Conservation (phyloP, 1,140 invertebrate species). For the Cydia fagiglandana region DNA sequence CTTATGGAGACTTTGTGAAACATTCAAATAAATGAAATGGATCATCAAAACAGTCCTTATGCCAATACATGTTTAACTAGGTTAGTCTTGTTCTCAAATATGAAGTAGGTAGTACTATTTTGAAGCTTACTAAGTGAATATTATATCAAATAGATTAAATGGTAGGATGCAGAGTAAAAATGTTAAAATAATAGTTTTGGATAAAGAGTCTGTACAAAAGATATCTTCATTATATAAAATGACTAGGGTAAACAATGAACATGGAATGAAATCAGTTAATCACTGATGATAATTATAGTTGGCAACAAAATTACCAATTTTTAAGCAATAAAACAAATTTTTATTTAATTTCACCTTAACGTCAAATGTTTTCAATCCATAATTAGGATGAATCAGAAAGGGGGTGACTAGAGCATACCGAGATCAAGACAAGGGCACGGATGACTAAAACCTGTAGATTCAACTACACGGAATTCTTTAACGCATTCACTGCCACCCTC, state of each 20-base stretch:
- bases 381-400: too few species aligned
- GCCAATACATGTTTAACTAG: conserved; percentile 36
- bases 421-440: too few species aligned
- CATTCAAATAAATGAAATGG: conserved; percentile 77
- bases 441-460: too few species aligned
- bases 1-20: conserved; percentile 83
- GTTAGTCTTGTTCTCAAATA: conserved; percentile 40
- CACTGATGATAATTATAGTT: conserved; percentile 57
- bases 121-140: conserved; percentile 29
- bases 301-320: conserved; percentile 23
- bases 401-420: too few species aligned
- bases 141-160: conserved; percentile 43
- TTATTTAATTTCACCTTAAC: too few species aligned
- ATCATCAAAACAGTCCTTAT: conserved; percentile 14
- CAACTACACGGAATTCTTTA: too few species aligned
- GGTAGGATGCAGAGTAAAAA: conserved; percentile 51
- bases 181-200: conserved; percentile 48
- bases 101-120: conserved; percentile 36
- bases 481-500: too few species aligned
- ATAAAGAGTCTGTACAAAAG: conserved; percentile 54
- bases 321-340: neutral
- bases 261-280: conserved; percentile 57
- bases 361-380: too few species aligned
- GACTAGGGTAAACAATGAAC: conserved; percentile 7
- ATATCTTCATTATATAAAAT: conserved; percentile 54